Base-by-base conservation (phyloP, 2,113 vertebrate species). In the Neolamprologus sp. region DNA sequence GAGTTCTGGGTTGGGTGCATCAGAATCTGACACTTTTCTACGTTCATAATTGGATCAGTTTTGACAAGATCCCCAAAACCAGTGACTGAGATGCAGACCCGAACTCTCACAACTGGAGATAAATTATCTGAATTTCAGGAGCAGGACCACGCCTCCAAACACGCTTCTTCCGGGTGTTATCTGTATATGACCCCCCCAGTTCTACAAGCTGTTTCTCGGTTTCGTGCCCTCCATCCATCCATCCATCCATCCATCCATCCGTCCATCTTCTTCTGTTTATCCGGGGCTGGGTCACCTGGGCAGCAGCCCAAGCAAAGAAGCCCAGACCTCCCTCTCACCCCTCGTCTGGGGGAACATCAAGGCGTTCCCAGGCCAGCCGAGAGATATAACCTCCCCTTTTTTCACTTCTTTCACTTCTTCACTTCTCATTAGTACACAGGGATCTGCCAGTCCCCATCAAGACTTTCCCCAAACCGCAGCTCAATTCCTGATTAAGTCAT, bases 251-350 rank as follows among this genome's bases (percentile, higher is more conserved):
- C 35, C 9, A 0, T 35, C 8, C 8, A 2, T 14, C 12, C 3
- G 0, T 63, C 28, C 30, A 35, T 63, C 58, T 11, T 19, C 58
- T 63, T 63, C 28, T 4, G 58, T 33, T 33, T 60, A 60, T 10
- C 58, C 1, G 0, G 58, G 28, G 9, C 58, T 0, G 2, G 5
- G 5, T 60, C 1, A 9, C 58, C 7, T 28, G 0, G 2, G 9
- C 57, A 19, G 57, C 57, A 4, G 28, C 9, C 57, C 16, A 60
- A 19, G 57, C 28, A 60, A 10, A 60, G 57, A 33, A 60, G 58
- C 28, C 58, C 58, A 63, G 28, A 0, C 58, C 58, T 33, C 58
- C 9, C 9, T 33, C 28, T 19, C 5, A 7, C 58, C 58, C 9
- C 16, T 33, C 0, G 16, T 63, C 16, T 19, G 28, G 28, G 28